Base-by-base conservation (phyloP, 2,888 invertebrate species). In the Acrobasis consociella region DNA sequence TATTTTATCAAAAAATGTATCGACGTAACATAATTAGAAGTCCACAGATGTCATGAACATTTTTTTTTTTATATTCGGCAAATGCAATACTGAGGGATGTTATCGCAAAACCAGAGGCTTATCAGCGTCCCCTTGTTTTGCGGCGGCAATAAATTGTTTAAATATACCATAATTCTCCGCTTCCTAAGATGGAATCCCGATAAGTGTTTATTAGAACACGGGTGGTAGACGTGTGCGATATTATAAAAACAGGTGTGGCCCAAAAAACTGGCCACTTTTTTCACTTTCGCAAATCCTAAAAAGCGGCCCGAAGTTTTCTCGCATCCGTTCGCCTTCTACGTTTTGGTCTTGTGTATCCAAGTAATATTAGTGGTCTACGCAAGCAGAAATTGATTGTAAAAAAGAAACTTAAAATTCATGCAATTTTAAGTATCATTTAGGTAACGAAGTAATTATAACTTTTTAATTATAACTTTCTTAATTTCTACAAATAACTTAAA, bases 111-210 rank as follows among this genome's bases (percentile, higher is more conserved):
- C 82, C 72, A 78, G 83, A 77, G 82, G 73, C 80, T 87, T 90
- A 91, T 91, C 90, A 86, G 72, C 59, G 71, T 72, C 79, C 78
- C 82, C 85, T 85, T 89, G 87, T 87, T 87, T 78, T 87, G 84
- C 80, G 80, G 82, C 82, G 69, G 83, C 89, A 74, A 90, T 92
- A 90, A 88, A 89, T 91, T 89, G 81, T 87, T 83, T 86, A 88
- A 91, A 91, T 89, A 89, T 85, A 75, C 89, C 82, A 91, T 90
- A 91, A 86, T 83, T 91, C 92, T 90, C 85, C 80, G 85, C 87
- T 87, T 80, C 86, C 78, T 82, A 74, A 89, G 91, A 92, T 91
- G 76, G 71, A 69, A 66, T 56, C 64, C 66, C 72, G 91, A 92
- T 91, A 90, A 87, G 79, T 82, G 86, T 81, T 87, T 87, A 89